A percentile compares a stretch with the other conserved stretches of the same genome.
phyloP scores from a whole-genome alignment of 2,797 vertebrate genomes.

The Girardinus metallicus region DNA sequence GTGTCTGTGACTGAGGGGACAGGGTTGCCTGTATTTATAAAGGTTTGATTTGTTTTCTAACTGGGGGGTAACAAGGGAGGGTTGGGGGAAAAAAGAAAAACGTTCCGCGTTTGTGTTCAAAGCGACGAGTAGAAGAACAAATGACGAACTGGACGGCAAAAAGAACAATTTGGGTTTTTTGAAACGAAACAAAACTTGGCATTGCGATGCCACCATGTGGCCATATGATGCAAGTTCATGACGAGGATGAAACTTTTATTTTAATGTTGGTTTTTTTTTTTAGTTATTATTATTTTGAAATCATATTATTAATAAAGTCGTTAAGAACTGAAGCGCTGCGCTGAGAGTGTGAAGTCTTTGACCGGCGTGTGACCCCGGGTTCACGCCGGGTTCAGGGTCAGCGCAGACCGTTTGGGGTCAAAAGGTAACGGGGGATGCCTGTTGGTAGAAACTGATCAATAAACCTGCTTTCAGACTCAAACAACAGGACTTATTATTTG shows the following conservation, averaged over 20 bases:
- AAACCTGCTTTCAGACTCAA: constrained; percentile 13
- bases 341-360: constrained; percentile 46
- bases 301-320: constrained; percentile 89
- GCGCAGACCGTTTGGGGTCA: constrained; percentile 49
- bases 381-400: constrained; percentile 49
- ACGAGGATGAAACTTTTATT: constrained; percentile 81
- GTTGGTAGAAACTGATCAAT: constrained; percentile 48
- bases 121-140: constrained; percentile 63
- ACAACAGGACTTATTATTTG: constrained; percentile 3
- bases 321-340: constrained; percentile 85
- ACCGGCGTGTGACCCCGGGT: constrained; percentile 58
- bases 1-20: constrained; percentile 74
- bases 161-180: constrained; percentile 79
- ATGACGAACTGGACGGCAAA: constrained; percentile 69
- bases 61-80: constrained; percentile 2
- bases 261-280: constrained; percentile 83
- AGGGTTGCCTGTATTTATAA: constrained; percentile 80
- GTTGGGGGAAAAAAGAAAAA: constrained; percentile 24
- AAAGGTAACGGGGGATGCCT: constrained; percentile 52
- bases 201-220: constrained; percentile 86
- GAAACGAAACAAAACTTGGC: constrained; percentile 76
- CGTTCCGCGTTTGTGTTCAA: constrained; percentile 65
- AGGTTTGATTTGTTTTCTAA: constrained; percentile 35
- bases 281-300: constrained; percentile 73
- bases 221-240: constrained; percentile 82